phyloP scores from a whole-genome alignment of 2,888 invertebrate species.

The Keiferia lycopersicella region DNA sequence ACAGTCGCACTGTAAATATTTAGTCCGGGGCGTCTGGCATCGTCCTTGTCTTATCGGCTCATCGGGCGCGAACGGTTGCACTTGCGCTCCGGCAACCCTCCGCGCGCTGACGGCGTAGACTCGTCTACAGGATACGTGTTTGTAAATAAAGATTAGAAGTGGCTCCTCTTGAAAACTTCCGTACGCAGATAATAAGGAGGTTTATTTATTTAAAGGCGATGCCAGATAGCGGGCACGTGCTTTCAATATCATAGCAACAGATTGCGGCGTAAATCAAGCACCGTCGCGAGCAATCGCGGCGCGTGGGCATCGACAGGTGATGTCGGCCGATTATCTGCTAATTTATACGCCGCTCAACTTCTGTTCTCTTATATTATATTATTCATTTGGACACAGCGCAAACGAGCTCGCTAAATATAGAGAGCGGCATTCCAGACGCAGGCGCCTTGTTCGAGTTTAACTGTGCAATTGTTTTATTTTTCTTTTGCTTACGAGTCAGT shows the following conservation, averaged over 20 bases:
- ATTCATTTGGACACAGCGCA: constrained; percentile 69
- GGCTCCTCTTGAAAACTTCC: constrained; percentile 61
- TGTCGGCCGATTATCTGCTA: constrained; percentile 71
- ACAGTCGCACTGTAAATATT: constrained; percentile 76
- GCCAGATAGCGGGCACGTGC: constrained; percentile 54
- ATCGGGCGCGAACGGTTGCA: constrained; percentile 62
- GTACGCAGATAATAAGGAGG: constrained; percentile 51
- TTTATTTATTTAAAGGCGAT: constrained; percentile 57
- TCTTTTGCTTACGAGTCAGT: constrained; percentile 51
- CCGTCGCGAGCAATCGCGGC: constrained; percentile 38
- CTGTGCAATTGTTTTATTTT: constrained; percentile 66
- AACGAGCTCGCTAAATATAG: constrained; percentile 75
- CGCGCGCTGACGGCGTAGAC: constrained; percentile 46
- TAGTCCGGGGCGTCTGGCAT: constrained; percentile 72
- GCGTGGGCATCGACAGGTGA: constrained; percentile 67
- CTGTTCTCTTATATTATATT: constrained; percentile 72
- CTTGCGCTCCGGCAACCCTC: constrained; percentile 44
- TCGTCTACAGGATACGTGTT: constrained; percentile 53
- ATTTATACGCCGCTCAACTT: constrained; percentile 73
- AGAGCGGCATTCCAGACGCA: constrained; percentile 65
- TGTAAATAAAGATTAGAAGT: constrained; percentile 68
- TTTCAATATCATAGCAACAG: constrained; percentile 47
- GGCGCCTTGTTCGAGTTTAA: constrained; percentile 59
- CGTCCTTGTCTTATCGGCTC: constrained; percentile 68
- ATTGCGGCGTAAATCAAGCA: constrained; percentile 54